Evolutionary conservation across 2,888 invertebrate species (phyloP), one percentile per base, ranked within the genome.

Genomic region (Mythimna pallens): DNA sequence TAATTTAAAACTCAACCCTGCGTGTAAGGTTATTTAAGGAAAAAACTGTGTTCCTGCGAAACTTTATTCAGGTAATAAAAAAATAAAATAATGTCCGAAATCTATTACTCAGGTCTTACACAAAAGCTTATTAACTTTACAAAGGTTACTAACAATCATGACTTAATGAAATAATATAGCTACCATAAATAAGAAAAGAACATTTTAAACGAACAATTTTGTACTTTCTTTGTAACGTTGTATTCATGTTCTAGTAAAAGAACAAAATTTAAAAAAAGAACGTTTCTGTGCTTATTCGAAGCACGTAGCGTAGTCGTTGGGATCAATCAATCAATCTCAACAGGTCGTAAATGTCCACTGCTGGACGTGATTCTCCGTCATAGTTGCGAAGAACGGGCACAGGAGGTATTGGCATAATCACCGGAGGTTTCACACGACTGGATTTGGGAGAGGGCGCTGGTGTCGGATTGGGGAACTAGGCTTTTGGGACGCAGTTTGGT

Each of bases 261-360:
- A 59, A 25, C 5, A 22, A 36, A 54, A 55, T 65, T 30, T 14
- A 14, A 70, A 72, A 62, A 50, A 30, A 63, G 6, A 20, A 62
- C 36, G 22, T 54, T 47, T 30, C 14, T 50, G 54, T 70, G 61
- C 65, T 70, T 75, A 69, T 61, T 62, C 52, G 22, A 34, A 10
- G 57, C 76, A 76, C 68, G 81, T 58, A 65, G 57, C 22, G 36
- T 4, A 80, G 76, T 69, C 61, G 76, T 68, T 52, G 22, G 54
- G 57, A 82, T 80, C 81, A 71, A 80, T 80, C 83, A 80, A 79
- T 80, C 83, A 83, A 80, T 75, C 80, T 80, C 72, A 83, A 82
- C 82, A 61, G 80, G 61, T 80, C 80, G 80, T 82, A 78, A 80
- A 78, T 66, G 80, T 80, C 82, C 73, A 55, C 47, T 70, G 66